Percentiles rank a stretch among this genome's conserved stretches.
Conservation (phyloP, 2,888 invertebrate genomes). For the Drosophila villosipedis region DNA sequence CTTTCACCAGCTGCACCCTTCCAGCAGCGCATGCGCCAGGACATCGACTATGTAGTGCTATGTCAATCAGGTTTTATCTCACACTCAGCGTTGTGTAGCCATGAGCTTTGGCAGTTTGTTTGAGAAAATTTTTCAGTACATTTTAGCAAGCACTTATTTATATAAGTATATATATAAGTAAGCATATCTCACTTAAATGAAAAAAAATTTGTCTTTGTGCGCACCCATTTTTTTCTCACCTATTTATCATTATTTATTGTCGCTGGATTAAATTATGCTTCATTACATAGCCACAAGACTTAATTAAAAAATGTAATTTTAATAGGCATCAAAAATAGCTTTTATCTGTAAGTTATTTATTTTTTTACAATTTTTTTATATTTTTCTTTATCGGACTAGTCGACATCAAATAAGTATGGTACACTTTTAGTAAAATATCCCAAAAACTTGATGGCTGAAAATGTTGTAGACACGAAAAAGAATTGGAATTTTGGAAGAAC, state of each 20-base stretch:
- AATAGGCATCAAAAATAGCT: no score
- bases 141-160: neutral
- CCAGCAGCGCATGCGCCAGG: slow-evolving; percentile 48
- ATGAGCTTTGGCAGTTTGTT: slow-evolving; percentile 9
- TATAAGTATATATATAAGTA: neutral
- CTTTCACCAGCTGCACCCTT: slow-evolving; percentile 40
- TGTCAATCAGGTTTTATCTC: slow-evolving; percentile 11
- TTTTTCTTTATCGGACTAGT: no score
- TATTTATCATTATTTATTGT: neutral
- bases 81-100: neutral
- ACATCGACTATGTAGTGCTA: neutral
- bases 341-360: no score
- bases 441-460: no score
- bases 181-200: neutral
- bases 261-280: neutral
- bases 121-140: neutral
- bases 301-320: no score
- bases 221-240: neutral
- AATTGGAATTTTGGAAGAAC: no score
- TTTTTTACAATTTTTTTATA: no score
- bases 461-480: no score
- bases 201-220: neutral
- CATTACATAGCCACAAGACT: no score
- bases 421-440: no score
- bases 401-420: no score